These are phyloP conservation scores for Agrochola lota DNA, from an alignment of 2,888 invertebrate genomes.

Conservation along the genomic window DNA sequence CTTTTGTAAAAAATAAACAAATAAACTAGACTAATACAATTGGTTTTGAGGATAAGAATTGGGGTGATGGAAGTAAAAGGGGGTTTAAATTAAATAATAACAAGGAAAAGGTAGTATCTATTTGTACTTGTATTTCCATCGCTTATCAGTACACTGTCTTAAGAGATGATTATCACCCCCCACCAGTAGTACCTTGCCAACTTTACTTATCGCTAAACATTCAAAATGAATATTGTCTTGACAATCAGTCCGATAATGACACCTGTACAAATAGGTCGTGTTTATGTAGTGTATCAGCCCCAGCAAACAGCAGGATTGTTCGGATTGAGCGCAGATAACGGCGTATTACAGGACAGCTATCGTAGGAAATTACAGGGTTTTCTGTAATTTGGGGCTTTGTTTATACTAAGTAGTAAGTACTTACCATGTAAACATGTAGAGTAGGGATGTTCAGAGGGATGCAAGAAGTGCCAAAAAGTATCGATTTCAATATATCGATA, in stretches of 20 bases:
- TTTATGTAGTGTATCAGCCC: conserved; percentile 72
- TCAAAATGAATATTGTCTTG: conserved; percentile 52
- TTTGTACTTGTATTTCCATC: background rate
- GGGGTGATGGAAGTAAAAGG: too few species aligned
- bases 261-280: conserved; percentile 76
- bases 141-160: conserved; percentile 1
- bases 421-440: conserved; percentile 19
- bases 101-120: too few species aligned
- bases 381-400: conserved; percentile 31
- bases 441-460: background rate
- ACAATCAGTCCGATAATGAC: conserved; percentile 67
- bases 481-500: too few species aligned
- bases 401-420: conserved; percentile 34
- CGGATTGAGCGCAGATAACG: conserved; percentile 56
- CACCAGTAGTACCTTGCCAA: conserved; percentile 7
- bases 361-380: conserved; percentile 31
- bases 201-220: conserved; percentile 1
- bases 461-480: too few species aligned
- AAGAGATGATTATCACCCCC: background rate
- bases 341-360: conserved; percentile 34
- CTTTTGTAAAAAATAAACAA: too few species aligned
- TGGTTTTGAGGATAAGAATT: too few species aligned
- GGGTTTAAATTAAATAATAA: too few species aligned
- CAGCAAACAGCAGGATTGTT: conserved; percentile 58
- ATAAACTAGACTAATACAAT: too few species aligned